A percentile compares a stretch with the other conserved stretches of the same genome.
Evolutionary conservation across 2,888 invertebrate genomes (phyloP).

Genomic region (Cordilura impudica): DNA sequence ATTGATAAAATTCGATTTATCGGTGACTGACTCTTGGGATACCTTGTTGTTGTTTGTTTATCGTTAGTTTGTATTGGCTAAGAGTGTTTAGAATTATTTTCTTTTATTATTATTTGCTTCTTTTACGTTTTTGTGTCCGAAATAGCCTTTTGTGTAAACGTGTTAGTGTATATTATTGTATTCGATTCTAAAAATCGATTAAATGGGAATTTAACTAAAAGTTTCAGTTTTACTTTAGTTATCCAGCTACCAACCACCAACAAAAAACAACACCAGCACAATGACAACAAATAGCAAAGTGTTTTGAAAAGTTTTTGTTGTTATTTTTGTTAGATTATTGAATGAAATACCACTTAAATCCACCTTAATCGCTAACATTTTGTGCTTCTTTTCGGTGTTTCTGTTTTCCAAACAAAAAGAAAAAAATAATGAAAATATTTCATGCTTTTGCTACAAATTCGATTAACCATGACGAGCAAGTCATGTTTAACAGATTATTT

Average conservation of each 20-base stretch:
- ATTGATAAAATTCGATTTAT: no score
- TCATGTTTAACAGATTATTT: slow-evolving; percentile 62
- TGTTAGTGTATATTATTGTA: slow-evolving; percentile 4
- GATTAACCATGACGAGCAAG: slow-evolving; percentile 48
- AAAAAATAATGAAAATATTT: no score
- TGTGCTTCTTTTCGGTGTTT: slow-evolving; percentile 6
- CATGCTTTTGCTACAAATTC: slow-evolving; percentile 30
- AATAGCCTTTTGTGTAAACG: neutral
- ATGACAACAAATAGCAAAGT: slow-evolving; percentile 5
- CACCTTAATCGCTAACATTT: slow-evolving; percentile 60
- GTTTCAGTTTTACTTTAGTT: slow-evolving; percentile 14
- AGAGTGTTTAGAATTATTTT: slow-evolving; percentile 10
- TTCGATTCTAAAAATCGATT: slow-evolving; percentile 54
- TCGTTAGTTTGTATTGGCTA: no score
- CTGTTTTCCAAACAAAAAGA: slow-evolving; percentile 1
- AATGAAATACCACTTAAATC: slow-evolving; percentile 62
- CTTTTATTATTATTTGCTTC: neutral
- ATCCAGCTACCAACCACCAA: no score
- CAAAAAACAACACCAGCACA: neutral
- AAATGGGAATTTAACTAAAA: slow-evolving; percentile 59
- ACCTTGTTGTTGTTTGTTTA: no score
- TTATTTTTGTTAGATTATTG: slow-evolving; percentile 46
- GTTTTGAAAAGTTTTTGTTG: slow-evolving; percentile 8
- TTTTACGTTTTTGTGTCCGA: neutral
- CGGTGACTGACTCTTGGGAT: no score